These are phyloP conservation scores for Cheilosia grossa DNA, from an alignment of 2,888 invertebrate genomes.

Conservation along the genomic window DNA sequence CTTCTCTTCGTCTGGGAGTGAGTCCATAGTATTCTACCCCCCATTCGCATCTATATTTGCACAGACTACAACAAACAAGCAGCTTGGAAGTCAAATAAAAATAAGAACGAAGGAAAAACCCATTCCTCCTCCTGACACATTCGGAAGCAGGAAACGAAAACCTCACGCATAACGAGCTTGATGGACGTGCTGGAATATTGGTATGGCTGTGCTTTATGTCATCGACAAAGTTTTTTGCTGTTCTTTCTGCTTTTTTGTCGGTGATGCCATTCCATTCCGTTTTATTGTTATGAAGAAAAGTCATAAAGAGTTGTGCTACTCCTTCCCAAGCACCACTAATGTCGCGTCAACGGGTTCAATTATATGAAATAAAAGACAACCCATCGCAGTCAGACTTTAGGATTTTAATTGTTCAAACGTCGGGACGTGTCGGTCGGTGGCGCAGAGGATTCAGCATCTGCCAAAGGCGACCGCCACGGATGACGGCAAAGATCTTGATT, in stretches of 20 bases:
- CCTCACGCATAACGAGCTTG: constrained; percentile 58
- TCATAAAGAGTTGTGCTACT: constrained; percentile 53
- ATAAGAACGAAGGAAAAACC: not conserved
- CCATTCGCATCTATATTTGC: constrained; percentile 9
- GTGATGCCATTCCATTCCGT: constrained; percentile 29
- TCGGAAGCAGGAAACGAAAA: constrained; percentile 48
- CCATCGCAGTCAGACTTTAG: constrained; percentile 28
- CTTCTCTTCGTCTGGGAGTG: constrained; percentile 2
- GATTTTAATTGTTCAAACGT: constrained; percentile 63
- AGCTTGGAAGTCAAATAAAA: constrained; percentile 31
- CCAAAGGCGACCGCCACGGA: constrained; percentile 4
- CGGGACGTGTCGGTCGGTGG: not conserved
- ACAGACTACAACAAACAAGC: constrained; percentile 38
- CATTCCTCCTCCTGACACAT: constrained; percentile 26
- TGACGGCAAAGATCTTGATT: constrained; percentile 31
- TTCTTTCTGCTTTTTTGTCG: constrained; percentile 11
- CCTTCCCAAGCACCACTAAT: constrained; percentile 37
- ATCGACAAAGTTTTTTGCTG: constrained; percentile 39
- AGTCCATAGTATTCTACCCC: constrained; percentile 1
- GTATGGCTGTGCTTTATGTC: constrained; percentile 42
- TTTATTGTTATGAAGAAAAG: constrained; percentile 68
- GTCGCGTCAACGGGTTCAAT: constrained; percentile 60
- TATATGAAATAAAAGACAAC: constrained; percentile 23
- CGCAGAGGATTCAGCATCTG: not conserved
- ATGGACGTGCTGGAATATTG: constrained; percentile 27